A percentile compares a stretch with the other conserved stretches of the same genome.
Evolutionary conservation across 2,888 invertebrate genomes (phyloP).

Genomic region (Alcis repandata): DNA sequence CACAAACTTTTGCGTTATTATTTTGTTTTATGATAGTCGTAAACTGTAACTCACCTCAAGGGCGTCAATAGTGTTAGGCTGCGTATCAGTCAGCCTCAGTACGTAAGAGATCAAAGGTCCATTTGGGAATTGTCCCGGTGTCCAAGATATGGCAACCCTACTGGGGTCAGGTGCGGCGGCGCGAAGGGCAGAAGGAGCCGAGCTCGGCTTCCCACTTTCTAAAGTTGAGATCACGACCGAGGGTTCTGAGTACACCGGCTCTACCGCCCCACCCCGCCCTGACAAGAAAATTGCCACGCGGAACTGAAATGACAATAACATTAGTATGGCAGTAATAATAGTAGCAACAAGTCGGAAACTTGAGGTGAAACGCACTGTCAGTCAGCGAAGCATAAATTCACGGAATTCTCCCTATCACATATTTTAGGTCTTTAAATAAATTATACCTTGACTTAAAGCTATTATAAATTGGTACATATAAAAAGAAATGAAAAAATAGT

Average conservation of each 20-base stretch:
- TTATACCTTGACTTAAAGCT: too few species aligned
- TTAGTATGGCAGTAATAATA: slow-evolving; percentile 10
- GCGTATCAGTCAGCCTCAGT: slow-evolving; percentile 88
- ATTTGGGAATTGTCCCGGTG: slow-evolving; percentile 94
- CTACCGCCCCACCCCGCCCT: slow-evolving; percentile 88
- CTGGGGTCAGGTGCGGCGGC: slow-evolving; percentile 93
- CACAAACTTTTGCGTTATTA: not conserved
- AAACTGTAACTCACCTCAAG: slow-evolving; percentile 85
- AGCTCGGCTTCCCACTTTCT: slow-evolving; percentile 91
- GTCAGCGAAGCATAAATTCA: not conserved
- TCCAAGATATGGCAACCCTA: slow-evolving; percentile 95
- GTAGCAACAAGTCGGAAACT: too few species aligned
- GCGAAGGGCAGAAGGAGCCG: slow-evolving; percentile 91
- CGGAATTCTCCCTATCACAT: not conserved
- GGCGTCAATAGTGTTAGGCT: slow-evolving; percentile 86
- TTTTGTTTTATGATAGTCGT: not conserved
- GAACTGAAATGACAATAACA: slow-evolving; percentile 87
- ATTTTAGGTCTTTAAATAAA: too few species aligned
- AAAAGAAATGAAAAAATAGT: too few species aligned
- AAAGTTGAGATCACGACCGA: slow-evolving; percentile 92
- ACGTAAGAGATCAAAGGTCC: slow-evolving; percentile 96
- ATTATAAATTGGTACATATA: too few species aligned
- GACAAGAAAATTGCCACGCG: slow-evolving; percentile 93
- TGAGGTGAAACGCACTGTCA: too few species aligned
- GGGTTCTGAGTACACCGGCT: slow-evolving; percentile 91